These are phyloP conservation scores for Cinclus mexicanus DNA, from an alignment of 2,113 vertebrate species.

Conservation along the genomic window DNA sequence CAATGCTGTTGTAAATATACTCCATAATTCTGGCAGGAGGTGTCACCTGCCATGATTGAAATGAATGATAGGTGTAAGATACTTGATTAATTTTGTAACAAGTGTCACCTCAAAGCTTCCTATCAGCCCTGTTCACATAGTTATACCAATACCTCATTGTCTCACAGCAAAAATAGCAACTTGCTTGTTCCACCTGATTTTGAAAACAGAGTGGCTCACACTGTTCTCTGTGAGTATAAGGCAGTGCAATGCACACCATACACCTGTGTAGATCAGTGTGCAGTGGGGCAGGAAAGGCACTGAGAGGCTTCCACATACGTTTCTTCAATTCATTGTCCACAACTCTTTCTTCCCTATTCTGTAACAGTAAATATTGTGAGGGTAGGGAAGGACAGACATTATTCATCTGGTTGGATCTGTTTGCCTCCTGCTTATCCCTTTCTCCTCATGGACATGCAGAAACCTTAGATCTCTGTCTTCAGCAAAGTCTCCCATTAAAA, in stretches of 20 bases:
- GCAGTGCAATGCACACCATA: background rate
- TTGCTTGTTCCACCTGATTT: background rate
- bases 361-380: background rate
- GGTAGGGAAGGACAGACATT: background rate
- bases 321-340: background rate
- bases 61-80: slow-evolving; percentile 10
- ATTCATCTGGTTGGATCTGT: background rate
- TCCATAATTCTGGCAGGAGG: background rate
- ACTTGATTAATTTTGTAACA: slow-evolving; percentile 47
- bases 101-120: background rate
- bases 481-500: background rate
- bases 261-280: background rate
- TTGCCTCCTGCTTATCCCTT: background rate
- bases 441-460: background rate
- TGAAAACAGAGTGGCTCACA: background rate
- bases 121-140: background rate
- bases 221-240: background rate
- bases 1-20: background rate
- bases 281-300: background rate
- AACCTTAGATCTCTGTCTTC: background rate
- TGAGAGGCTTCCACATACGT: background rate
- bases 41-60: slow-evolving; percentile 15
- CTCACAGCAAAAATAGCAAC: background rate
- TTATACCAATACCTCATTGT: background rate
- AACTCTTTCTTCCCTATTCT: background rate